These are phyloP conservation scores for Yponomeuta evonymella DNA, from an alignment of 2,888 invertebrate genomes.

Conservation along the genomic window DNA sequence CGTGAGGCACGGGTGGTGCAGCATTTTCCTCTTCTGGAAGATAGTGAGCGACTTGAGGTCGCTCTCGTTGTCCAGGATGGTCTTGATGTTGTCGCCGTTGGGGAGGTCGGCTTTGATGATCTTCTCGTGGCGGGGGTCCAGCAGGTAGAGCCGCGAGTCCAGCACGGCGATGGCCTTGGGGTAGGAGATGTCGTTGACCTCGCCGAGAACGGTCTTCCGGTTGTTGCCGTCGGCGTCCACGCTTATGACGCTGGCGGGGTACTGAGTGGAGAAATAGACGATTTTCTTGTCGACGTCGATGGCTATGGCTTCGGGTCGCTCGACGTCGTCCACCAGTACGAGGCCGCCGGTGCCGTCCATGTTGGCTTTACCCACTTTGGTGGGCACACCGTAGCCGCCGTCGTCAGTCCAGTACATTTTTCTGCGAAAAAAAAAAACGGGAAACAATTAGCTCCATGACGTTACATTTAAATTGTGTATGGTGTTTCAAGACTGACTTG, in stretches of 20 bases:
- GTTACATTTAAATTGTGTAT: neutral
- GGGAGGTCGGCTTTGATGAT: conserved; percentile 90
- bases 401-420: conserved; percentile 97
- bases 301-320: conserved; percentile 88
- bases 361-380: conserved; percentile 92
- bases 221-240: conserved; percentile 85
- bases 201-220: conserved; percentile 80
- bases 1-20: conserved; percentile 89
- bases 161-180: conserved; percentile 90
- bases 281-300: conserved; percentile 88
- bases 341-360: conserved; percentile 93
- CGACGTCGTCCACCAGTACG: conserved; percentile 82
- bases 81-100: conserved; percentile 84
- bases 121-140: conserved; percentile 93
- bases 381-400: conserved; percentile 91
- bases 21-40: conserved; percentile 88
- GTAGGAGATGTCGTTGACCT: conserved; percentile 81
- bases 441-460: neutral
- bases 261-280: conserved; percentile 91
- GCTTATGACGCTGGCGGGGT: conserved; percentile 82
- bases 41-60: conserved; percentile 91
- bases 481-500: too few relatives aligned
- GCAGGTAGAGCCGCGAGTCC: conserved; percentile 87
- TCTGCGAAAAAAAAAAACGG: conserved; percentile 50
- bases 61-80: conserved; percentile 88